These are phyloP conservation scores for Cairina moschata DNA, from an alignment of 2,113 vertebrate genomes.

Conservation along the genomic window DNA sequence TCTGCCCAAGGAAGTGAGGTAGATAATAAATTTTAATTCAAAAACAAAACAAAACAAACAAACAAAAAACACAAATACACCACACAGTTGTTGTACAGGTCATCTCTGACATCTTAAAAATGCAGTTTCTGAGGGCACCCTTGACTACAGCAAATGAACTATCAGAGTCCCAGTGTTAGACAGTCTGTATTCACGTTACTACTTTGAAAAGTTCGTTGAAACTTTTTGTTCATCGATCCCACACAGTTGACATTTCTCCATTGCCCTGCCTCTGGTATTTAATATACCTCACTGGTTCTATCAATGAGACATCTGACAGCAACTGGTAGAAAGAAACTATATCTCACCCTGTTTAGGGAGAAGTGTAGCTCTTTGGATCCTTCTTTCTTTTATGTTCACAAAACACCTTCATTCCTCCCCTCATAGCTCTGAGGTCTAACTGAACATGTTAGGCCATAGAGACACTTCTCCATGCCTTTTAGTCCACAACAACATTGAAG, in stretches of 20 bases:
- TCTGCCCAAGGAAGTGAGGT: not conserved
- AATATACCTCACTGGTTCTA: not conserved
- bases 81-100: not conserved
- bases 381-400: not conserved
- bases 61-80: too few relatives aligned
- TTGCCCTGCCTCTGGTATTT: not conserved
- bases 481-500: not conserved
- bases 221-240: not conserved
- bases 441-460: not conserved
- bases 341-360: not conserved
- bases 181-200: not conserved
- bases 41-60: not conserved
- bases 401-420: not conserved
- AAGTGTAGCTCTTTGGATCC: not conserved
- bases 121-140: not conserved
- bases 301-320: fast-evolving
- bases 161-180: too few relatives aligned
- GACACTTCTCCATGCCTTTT: not conserved
- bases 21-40: not conserved
- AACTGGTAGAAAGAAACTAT: not conserved
- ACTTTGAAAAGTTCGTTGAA: not conserved
- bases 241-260: not conserved
- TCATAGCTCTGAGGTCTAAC: not conserved
- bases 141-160: not conserved
- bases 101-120: not conserved